Evolutionary conservation across 2,888 invertebrate genomes (phyloP).

Genomic region (Zelleria hepariella): DNA sequence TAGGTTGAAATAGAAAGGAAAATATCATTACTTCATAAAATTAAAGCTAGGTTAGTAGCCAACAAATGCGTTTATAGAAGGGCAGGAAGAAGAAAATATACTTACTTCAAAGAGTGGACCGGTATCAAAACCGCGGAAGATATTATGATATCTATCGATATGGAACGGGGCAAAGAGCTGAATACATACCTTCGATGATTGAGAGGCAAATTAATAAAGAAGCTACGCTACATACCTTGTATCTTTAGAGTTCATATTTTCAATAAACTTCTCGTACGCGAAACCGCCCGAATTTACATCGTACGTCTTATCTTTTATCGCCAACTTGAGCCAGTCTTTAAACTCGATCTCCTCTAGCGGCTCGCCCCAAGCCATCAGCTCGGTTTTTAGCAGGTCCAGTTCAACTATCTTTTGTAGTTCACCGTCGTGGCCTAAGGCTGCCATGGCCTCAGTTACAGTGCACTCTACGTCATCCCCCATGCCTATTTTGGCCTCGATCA

Average conservation of each 20-base stretch:
- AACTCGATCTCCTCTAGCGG: slow-evolving; percentile 50
- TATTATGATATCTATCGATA: no score
- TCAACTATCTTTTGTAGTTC: slow-evolving; percentile 40
- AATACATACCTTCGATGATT: no score
- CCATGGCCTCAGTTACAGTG: slow-evolving; percentile 44
- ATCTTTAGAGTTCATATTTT: slow-evolving; percentile 56
- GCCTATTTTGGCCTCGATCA: slow-evolving; percentile 59
- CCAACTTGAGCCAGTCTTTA: slow-evolving; percentile 42
- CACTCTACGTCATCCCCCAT: slow-evolving; percentile 57
- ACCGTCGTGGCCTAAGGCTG: slow-evolving; percentile 50
- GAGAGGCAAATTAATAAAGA: no score
- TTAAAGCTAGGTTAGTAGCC: no score
- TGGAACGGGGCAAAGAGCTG: no score
- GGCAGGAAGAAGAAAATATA: no score
- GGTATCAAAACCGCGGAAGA: no score
- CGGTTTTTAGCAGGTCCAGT: slow-evolving; percentile 40
- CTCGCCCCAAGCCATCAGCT: slow-evolving; percentile 54
- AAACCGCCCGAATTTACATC: slow-evolving; percentile 38
- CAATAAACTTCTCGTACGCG: slow-evolving; percentile 49
- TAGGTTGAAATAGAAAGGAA: no score
- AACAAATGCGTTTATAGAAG: no score
- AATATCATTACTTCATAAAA: no score
- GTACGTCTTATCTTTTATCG: slow-evolving; percentile 46
- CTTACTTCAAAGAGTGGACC: no score
- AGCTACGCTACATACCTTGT: slow-evolving; percentile 16